Evolutionary conservation across 2,888 invertebrate species (phyloP), one percentile per base, ranked within the genome.

Genomic region (Stramonita haemastoma): DNA sequence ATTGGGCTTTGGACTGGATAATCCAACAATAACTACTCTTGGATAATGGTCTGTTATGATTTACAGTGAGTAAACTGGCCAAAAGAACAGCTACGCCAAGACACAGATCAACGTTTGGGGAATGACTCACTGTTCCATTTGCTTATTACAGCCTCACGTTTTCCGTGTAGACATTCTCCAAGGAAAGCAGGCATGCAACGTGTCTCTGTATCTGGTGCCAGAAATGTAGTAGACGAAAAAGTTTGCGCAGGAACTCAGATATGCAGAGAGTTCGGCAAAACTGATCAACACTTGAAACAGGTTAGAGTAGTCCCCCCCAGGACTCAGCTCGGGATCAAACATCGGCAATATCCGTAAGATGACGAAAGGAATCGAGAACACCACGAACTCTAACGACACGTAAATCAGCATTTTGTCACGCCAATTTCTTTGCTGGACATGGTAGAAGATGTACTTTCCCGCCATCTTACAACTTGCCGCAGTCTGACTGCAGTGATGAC

Each of bases 331-430:
- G 17, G 56, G 56, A 2, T 85, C 57, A n/a, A 85, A 85, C 17
- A 85, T 26, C 0, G 85, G 85, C 22, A 26, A 22, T 0, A 85
- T 56, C 6, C 85, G 34, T 22, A 56, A 19, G 15, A 46, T 26
- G 26, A 56, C 85, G 15, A 26, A 46, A 19, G 56, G 56, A 26
- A 85, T 6, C 26, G 56, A 57, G 1, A 46, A 17, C 11, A 85
- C n/a, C 6, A 85, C n/a, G 29, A 85, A 85, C 57, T 85, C 29
- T 8, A 85, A 6, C 5, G 85, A 85, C 26, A 85, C 22, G 15
- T n/a, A 22, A 13, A 46, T 85, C 0, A 85, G 57, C 85, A 85
- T 85, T 56, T 85, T 85, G 85, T 85, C 8, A 85, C 85, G 29
- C 26, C 85, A 8, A n/a, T 46, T 56, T 85, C 85, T 26, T 85